Evolutionary conservation across 1,140 invertebrate species (phyloP).

Genomic region (Paraescarpia echinospica): DNA sequence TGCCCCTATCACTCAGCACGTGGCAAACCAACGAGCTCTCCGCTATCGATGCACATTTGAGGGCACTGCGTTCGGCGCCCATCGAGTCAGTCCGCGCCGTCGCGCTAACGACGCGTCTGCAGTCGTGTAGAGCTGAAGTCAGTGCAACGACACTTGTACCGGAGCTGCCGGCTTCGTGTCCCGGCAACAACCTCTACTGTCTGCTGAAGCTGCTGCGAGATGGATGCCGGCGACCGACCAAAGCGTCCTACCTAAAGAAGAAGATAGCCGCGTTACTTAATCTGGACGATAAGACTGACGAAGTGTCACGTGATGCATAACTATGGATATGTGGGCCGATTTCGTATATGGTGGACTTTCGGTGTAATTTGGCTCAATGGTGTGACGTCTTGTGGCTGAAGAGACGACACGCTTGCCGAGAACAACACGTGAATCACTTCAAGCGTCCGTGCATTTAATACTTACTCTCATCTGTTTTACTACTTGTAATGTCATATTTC

Average conservation of each 20-base stretch:
- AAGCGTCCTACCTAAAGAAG: neutral
- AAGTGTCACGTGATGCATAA: neutral
- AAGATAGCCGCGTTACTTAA: neutral
- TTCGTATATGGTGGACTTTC: neutral
- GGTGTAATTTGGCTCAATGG: no score
- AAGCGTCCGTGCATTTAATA: neutral
- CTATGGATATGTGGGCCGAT: neutral
- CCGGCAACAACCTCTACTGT: neutral
- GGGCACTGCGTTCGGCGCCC: neutral
- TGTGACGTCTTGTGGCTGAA: no score
- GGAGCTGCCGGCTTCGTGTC: neutral
- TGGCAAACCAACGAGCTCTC: neutral
- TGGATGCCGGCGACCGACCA: neutral
- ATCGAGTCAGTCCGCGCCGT: neutral
- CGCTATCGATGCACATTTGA: neutral
- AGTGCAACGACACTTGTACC: neutral
- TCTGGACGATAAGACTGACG: neutral
- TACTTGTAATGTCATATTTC: neutral
- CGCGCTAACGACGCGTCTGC: neutral
- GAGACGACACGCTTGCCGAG: no score
- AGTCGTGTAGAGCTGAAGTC: neutral
- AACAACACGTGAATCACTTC: neutral
- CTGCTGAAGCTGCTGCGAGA: neutral
- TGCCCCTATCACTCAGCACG: neutral
- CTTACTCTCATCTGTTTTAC: neutral